These are phyloP conservation scores for Aurelia aurita DNA, from an alignment of 30 jellyfish, hydroid and myxozoan species.

Conservation along the genomic window DNA sequence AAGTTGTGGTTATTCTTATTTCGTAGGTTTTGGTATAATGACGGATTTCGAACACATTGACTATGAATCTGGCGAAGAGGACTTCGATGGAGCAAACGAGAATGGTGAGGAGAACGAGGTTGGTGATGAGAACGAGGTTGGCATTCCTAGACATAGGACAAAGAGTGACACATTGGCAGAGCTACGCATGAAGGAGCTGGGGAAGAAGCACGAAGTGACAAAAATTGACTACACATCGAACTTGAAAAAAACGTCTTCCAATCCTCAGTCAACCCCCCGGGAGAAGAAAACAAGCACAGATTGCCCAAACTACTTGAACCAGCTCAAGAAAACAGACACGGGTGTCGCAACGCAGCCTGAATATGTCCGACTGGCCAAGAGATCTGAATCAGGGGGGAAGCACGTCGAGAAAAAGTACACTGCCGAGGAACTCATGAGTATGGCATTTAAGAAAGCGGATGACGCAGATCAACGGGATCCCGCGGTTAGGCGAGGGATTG, in stretches of 20 bases:
- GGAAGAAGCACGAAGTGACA: constrained; percentile 44
- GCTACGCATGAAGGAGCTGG: constrained; percentile 54
- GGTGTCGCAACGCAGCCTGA: constrained; percentile 61
- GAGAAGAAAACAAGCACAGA: constrained; percentile 24
- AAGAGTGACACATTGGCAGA: constrained; percentile 59
- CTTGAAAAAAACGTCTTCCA: constrained; percentile 35
- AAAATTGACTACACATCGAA: constrained; percentile 59
- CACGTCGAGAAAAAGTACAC: constrained; percentile 40
- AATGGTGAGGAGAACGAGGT: constrained; percentile 37
- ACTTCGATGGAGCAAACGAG: background rate
- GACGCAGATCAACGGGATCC: constrained; percentile 74
- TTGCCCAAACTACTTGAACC: constrained; percentile 39
- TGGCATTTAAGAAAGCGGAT: constrained; percentile 67
- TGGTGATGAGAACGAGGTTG: constrained; percentile 10
- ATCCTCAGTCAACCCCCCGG: constrained; percentile 33
- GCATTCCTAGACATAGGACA: background rate
- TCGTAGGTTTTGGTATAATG: background rate
- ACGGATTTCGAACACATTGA: background rate
- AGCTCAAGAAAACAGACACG: constrained; percentile 49
- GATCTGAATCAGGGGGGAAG: constrained; percentile 26
- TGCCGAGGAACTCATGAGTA: constrained; percentile 57
- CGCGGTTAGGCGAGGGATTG: constrained; percentile 55
- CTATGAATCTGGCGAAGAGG: background rate
- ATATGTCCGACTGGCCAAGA: constrained; percentile 38
- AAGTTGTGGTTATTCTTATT: no score